Base-by-base conservation (phyloP, 2,888 invertebrate species). In the Seladonia tumulorum region DNA sequence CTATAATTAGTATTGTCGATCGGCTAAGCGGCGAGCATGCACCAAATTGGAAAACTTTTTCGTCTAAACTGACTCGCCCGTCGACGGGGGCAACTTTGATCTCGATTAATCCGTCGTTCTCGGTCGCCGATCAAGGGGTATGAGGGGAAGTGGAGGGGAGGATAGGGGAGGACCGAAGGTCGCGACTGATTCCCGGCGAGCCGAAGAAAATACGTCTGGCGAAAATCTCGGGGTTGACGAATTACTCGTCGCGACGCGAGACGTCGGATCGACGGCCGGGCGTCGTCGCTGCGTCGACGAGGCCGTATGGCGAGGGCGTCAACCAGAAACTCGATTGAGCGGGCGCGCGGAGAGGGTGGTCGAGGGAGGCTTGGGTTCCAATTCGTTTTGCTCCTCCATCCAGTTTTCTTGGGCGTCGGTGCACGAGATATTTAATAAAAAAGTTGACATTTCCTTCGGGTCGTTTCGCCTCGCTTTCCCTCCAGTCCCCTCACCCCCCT, bases 351-450 rank as follows among this genome's bases (percentile, higher is more conserved):
- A 68, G n/a, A 0, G 47, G 47, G 5, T 47, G 76, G n/a, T 1
- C 25, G 16, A 47, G 49, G 49, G 49, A 10, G 39, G 29, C 25
- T 60, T 60, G 49, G 82, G 77, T 87, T 87, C 82, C 77, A 87
- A 88, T 87, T 86, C 81, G 79, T 82, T 81, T 79, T 83, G 79
- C 83, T 71, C 79, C 83, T 73, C 81, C 85, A 80, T 83, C 82
- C 73, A 80, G 85, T 85, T 87, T 83, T 80, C 83, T 86, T 82
- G 80, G 83, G 70, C 87, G 83, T 22, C 85, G 81, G 71, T 77
- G 83, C 84, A 66, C 79, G 75, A 73, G 86, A 91, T 90, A 91
- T 91, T 91, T 90, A 90, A 91, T 91, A 89, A 91, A 90, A 91
- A 91, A 90, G 88, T 89, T 91, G 87, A 91, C 90, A 88, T 91